These are phyloP conservation scores for Zeus faber DNA, from an alignment of 2,113 vertebrate genomes.

Conservation along the genomic window DNA sequence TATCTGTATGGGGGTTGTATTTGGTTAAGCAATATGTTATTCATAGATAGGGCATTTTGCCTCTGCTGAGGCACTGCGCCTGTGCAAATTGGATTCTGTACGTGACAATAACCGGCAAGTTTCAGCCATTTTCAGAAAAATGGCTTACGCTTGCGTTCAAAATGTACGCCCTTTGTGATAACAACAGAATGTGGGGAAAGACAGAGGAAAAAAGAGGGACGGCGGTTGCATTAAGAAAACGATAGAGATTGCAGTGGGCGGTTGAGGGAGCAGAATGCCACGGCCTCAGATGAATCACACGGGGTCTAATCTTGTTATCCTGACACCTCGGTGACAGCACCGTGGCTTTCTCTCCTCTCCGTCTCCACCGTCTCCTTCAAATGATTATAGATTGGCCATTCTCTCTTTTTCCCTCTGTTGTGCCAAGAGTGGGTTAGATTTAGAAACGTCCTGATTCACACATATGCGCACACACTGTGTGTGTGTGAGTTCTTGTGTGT, in stretches of 20 bases:
- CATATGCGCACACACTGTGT: conserved; percentile 25
- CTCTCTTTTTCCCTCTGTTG: neutral
- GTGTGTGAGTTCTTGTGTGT: conserved; percentile 24
- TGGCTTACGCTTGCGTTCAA: no score
- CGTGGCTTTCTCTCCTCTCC: conserved; percentile 51
- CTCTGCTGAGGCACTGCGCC: no score
- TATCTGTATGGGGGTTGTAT: no score
- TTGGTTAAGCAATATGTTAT: no score
- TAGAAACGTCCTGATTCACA: no score
- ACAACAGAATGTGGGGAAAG: neutral
- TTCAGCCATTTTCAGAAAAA: no score
- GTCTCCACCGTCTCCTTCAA: conserved; percentile 59
- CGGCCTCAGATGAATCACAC: conserved; percentile 67
- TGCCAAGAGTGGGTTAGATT: no score
- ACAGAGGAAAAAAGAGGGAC: conserved; percentile 13
- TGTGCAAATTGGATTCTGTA: no score
- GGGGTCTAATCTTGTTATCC: conserved; percentile 74
- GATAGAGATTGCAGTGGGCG: conserved; percentile 33
- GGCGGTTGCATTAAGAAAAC: conserved; percentile 13
- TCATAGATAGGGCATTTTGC: no score
- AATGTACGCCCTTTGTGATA: no score
- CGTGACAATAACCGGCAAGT: no score
- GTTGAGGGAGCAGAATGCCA: conserved; percentile 39
- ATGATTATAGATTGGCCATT: conserved; percentile 75
- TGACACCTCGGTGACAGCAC: conserved; percentile 61